Evolutionary conservation across 1,140 invertebrate species (phyloP), one percentile per base, ranked within the genome.

Genomic region (Pseudomyrmex concolor): DNA sequence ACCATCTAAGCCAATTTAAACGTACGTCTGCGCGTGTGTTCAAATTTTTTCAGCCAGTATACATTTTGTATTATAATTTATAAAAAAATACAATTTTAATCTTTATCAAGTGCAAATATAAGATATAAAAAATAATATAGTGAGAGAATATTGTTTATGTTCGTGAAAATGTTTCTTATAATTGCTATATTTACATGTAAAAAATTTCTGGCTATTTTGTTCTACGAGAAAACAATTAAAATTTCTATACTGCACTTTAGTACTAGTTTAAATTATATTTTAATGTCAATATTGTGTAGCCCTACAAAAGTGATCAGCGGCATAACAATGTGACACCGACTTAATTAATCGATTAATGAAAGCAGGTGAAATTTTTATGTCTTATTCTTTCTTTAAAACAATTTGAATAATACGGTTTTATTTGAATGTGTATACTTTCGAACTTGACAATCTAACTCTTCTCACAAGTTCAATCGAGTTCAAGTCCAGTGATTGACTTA

Each of bases 111-210:
- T 67, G 4, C 22, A 2, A 67, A 17, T 19, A 50, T 25, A 25
- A 68, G 19, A 67, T 51, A 25, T 51, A n/a, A 7, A 12, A 19
- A 67, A 68, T 68, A 68, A 68, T 68, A 22, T 25, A 68, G 48
- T 25, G 2, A 19, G 45, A 48, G 3, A 51, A 51, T 51, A 13
- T 13, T 50, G 1, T 51, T 51, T 51, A 12, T 51, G 50, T 51
- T 51, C 2, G 50, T 51, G 17, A 17, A 13, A 51, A 51, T 12
- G 7, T 51, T 51, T 51, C 10, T 51, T 13, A 51, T 12, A 51
- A 51, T 50, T 50, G 48, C 12, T 3, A 10, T 22, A 12, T 12
- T 7, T 60, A 12, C 8, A 5, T 22, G 19, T 19, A 3, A 2
- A 60, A 19, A 19, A 13, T 10, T 13, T 25, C 19, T 2, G 17